Percentiles rank a stretch among this genome's conserved stretches.
These are phyloP conservation scores for Euleptes europaea DNA, from an alignment of 2,113 vertebrate genomes.

Conservation along the genomic window DNA sequence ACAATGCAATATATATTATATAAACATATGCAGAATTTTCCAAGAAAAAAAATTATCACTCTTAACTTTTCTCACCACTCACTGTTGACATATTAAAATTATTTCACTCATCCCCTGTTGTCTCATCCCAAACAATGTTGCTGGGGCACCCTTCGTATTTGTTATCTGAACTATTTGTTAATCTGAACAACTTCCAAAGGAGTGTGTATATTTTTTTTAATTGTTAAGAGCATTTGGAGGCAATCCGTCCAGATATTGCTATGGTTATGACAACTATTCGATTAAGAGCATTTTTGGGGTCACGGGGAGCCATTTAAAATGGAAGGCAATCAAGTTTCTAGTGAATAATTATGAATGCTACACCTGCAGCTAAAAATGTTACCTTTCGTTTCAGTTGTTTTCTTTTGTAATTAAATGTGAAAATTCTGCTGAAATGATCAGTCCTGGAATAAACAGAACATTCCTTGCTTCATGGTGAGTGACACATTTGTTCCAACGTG, in stretches of 20 bases:
- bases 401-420: slow-evolving; percentile 21
- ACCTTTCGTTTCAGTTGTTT: slow-evolving; percentile 20
- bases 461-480: slow-evolving; percentile 21
- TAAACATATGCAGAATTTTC: slow-evolving; percentile 83
- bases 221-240: neutral
- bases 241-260: neutral
- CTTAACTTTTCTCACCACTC: slow-evolving; percentile 62
- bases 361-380: neutral
- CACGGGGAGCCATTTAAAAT: neutral
- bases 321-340: neutral
- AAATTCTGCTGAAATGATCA: slow-evolving; percentile 15
- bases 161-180: neutral
- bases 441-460: slow-evolving; percentile 46
- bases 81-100: slow-evolving; percentile 75
- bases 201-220: neutral
- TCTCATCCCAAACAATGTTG: slow-evolving; percentile 49
- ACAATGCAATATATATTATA: slow-evolving; percentile 74
- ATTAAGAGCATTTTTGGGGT: neutral
- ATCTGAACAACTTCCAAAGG: neutral
- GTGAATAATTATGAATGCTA: neutral
- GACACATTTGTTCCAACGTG: neutral
- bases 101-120: slow-evolving; percentile 68
- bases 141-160: slow-evolving; percentile 22
- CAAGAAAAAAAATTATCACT: slow-evolving; percentile 59
- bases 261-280: neutral